Evolutionary conservation across 1,140 invertebrate genomes (phyloP).

Genomic region (Conus ventricosus): DNA sequence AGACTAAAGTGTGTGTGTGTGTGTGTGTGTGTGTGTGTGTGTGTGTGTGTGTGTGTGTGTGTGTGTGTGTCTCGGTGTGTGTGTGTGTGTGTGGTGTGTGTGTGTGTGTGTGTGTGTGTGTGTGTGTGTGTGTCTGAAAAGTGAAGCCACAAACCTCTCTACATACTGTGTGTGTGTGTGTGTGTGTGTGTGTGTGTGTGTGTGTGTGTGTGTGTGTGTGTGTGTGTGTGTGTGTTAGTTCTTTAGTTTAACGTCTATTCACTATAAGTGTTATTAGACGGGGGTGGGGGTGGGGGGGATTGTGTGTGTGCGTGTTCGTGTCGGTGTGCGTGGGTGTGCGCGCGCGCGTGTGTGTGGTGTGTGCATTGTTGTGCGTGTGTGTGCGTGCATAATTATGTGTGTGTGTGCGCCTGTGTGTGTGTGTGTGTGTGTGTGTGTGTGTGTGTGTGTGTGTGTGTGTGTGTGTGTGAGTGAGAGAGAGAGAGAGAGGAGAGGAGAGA

Average conservation of each 20-base stretch:
- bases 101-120: not conserved
- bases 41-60: not conserved
- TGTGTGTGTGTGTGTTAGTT: slow-evolving; percentile 4
- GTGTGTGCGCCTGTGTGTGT: not conserved
- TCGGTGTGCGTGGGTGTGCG: not conserved
- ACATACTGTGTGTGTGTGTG: slow-evolving; percentile 29
- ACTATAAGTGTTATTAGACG: no score
- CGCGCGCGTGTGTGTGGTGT: slow-evolving; percentile 13
- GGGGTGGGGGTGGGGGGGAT: no score
- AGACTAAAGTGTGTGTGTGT: not conserved
- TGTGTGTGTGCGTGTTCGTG: not conserved
- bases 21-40: slow-evolving; percentile 13
- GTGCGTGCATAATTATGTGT: not conserved
- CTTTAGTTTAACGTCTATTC: no score
- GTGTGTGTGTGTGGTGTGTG: not conserved
- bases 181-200: not conserved
- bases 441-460: slow-evolving; percentile 24
- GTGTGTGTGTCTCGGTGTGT: not conserved
- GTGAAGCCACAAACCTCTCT: no score
- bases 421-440: not conserved
- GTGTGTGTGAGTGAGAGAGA: not conserved
- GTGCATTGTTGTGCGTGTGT: not conserved
- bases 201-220: not conserved
- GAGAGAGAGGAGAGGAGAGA: no score
- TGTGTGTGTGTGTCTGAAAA: slow-evolving; percentile 11